These are phyloP conservation scores for Hypotaenidia philippensis DNA, from an alignment of 2,797 vertebrate genomes.

Conservation along the genomic window DNA sequence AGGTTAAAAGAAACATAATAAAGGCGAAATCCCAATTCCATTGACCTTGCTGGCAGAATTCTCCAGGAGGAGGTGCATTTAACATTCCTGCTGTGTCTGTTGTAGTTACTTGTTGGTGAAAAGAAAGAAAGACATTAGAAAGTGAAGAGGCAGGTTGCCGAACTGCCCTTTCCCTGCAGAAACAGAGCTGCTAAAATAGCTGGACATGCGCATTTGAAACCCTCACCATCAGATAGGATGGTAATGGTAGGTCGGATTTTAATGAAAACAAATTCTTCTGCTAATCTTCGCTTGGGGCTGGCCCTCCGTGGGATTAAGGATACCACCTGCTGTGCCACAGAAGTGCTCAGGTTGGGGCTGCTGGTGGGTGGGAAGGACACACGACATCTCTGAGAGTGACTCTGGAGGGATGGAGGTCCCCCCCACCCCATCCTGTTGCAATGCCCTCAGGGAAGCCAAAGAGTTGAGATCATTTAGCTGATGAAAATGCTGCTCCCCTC, in stretches of 20 bases:
- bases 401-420: not conserved
- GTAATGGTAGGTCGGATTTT: slow-evolving; percentile 50
- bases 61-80: slow-evolving; percentile 26
- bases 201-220: not conserved
- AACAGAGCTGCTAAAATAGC: not conserved
- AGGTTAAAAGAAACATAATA: slow-evolving; percentile 4
- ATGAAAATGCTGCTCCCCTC: slow-evolving; percentile 46
- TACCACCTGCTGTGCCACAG: slow-evolving; percentile 68
- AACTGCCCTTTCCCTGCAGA: slow-evolving; percentile 34
- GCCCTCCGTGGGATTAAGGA: slow-evolving; percentile 41
- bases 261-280: slow-evolving; percentile 69
- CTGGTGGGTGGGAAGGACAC: slow-evolving; percentile 41
- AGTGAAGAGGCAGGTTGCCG: slow-evolving; percentile 30
- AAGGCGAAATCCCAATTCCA: slow-evolving; percentile 6
- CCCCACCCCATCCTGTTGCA: not conserved
- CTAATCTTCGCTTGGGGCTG: slow-evolving; percentile 61
- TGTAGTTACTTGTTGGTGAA: not conserved
- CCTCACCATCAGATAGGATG: not conserved
- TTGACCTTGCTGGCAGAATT: slow-evolving; percentile 18
- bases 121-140: not conserved
- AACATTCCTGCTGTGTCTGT: not conserved
- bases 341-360: slow-evolving; percentile 27
- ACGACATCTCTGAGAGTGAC: slow-evolving; percentile 1
- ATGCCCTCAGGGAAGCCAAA: slow-evolving; percentile 40
- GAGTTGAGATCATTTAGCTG: slow-evolving; percentile 12